phyloP scores from a whole-genome alignment of 2,797 vertebrate species.

The Squalus acanthias region DNA sequence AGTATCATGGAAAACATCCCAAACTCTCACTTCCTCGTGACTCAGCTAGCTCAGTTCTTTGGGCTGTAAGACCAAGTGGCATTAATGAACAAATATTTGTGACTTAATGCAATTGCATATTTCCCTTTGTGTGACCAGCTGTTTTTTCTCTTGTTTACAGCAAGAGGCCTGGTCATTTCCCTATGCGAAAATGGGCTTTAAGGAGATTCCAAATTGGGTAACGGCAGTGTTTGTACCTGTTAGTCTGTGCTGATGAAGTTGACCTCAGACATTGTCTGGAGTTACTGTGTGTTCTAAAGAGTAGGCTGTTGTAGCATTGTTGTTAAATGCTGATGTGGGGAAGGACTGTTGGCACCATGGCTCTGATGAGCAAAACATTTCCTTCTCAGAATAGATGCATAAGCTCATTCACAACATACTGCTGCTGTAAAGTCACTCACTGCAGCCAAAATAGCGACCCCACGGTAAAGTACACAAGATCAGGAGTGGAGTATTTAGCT shows the following conservation, averaged over 20 bases:
- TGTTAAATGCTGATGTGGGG: not conserved
- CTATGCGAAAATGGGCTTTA: not conserved
- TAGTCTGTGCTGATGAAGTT: not conserved
- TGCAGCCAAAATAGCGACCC: not conserved
- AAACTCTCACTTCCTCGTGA: not conserved
- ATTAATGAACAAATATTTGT: not conserved
- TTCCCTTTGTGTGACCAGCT: not conserved
- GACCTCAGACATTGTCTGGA: not conserved
- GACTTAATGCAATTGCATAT: not conserved
- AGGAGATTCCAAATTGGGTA: not conserved
- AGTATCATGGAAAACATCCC: not conserved
- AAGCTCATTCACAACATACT: not conserved
- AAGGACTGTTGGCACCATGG: not conserved
- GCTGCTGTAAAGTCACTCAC: not conserved
- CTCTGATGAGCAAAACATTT: not conserved
- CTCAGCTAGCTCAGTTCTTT: not conserved
- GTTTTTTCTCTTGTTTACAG: not conserved
- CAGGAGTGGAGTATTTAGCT: not conserved
- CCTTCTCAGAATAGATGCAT: not conserved
- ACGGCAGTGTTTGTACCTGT: not conserved
- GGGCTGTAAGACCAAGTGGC: not conserved
- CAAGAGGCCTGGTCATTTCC: not conserved
- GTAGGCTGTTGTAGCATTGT: not conserved
- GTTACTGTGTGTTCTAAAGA: not conserved
- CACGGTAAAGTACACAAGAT: not conserved